phyloP scores from a whole-genome alignment of 2,888 invertebrate species.

The Drosophila siamana region DNA sequence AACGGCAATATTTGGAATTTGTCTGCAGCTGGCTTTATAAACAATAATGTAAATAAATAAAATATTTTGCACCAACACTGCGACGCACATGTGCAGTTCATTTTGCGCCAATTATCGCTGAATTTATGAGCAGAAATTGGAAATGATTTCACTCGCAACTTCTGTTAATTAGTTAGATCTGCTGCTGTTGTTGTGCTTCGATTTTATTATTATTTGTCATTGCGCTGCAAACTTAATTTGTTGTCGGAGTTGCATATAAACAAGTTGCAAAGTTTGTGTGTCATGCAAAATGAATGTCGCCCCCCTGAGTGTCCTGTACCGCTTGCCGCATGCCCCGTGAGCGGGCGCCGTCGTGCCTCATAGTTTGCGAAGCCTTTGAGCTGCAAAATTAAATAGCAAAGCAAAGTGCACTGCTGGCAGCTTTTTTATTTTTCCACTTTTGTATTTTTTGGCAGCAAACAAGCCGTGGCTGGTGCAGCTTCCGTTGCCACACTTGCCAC shows the following conservation, averaged over 20 bases:
- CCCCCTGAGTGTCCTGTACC: too few species aligned
- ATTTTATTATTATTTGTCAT: conserved; percentile 36
- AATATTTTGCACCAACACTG: conserved; percentile 20
- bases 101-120: conserved; percentile 45
- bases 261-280: conserved; percentile 52
- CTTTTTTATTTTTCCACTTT: conserved; percentile 26
- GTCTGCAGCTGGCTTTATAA: conserved; percentile 31
- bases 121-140: conserved; percentile 24
- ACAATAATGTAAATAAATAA: conserved; percentile 54
- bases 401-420: conserved; percentile 72
- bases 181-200: conserved; percentile 1
- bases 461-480: conserved; percentile 72
- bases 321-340: conserved; percentile 25
- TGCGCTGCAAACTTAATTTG: conserved; percentile 50
- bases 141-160: conserved; percentile 18
- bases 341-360: neutral
- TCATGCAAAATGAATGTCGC: conserved; percentile 44
- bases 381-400: conserved; percentile 78
- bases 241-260: conserved; percentile 45
- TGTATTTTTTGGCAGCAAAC: conserved; percentile 73
- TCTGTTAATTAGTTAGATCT: conserved; percentile 52
- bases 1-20: conserved; percentile 33
- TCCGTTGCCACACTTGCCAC: conserved; percentile 48
- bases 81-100: conserved; percentile 24
- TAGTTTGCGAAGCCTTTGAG: conserved; percentile 75